Conservation (phyloP, 2,113 vertebrate species). For the Strix uralensis region DNA sequence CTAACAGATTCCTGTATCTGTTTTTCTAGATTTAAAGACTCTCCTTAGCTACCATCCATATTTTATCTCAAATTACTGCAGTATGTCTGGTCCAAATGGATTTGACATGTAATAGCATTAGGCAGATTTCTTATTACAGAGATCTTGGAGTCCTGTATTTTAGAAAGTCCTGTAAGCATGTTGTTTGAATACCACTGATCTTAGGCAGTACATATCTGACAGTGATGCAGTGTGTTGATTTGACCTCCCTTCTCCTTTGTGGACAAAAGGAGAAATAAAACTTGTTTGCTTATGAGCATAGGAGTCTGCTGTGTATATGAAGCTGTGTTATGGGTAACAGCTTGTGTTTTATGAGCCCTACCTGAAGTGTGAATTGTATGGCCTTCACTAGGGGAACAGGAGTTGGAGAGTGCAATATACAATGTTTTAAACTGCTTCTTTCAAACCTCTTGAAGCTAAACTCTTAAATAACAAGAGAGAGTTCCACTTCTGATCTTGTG, state of each 20-base stretch:
- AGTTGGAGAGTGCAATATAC: neutral
- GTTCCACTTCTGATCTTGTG: neutral
- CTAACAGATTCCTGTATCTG: fast-evolving
- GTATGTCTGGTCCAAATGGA: neutral
- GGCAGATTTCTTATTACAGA: neutral
- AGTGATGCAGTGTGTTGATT: neutral
- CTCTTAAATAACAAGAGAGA: neutral
- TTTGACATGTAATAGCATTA: neutral
- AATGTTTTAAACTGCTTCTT: neutral
- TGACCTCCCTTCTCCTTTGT: neutral
- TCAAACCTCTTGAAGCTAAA: neutral
- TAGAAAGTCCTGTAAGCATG: neutral
- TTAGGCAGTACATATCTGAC: neutral
- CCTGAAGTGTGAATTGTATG: neutral
- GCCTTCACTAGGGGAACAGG: neutral
- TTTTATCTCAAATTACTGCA: neutral
- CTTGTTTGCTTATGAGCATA: neutral
- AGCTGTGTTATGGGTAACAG: neutral
- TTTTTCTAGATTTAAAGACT: neutral
- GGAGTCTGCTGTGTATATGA: neutral
- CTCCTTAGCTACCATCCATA: neutral
- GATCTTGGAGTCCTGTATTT: neutral
- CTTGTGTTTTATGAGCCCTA: neutral
- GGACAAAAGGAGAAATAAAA: neutral
- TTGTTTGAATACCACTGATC: neutral